These are phyloP conservation scores for Erebia ligea DNA, from an alignment of 2,888 invertebrate genomes.

Conservation along the genomic window DNA sequence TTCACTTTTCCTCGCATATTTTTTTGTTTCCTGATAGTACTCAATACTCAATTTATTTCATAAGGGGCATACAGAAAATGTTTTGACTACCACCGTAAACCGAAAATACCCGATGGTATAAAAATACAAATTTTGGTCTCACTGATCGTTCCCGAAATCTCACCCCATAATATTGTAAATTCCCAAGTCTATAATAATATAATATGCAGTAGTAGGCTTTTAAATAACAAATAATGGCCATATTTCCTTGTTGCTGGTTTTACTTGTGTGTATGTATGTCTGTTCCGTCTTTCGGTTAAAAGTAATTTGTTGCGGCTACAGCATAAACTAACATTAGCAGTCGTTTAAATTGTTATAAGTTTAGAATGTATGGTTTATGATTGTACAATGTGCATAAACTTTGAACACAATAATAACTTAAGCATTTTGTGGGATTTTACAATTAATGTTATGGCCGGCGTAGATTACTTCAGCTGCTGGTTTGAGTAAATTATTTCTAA, in stretches of 20 bases:
- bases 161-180: not conserved
- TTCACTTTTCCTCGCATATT: too few species aligned
- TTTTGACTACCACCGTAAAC: too few species aligned
- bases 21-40: too few species aligned
- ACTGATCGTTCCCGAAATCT: not conserved
- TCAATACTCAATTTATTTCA: too few species aligned
- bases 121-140: not conserved
- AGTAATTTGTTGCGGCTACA: slow-evolving; percentile 20
- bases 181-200: slow-evolving; percentile 12
- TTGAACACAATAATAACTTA: not conserved
- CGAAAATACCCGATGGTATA: not conserved
- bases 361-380: slow-evolving; percentile 15
- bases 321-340: slow-evolving; percentile 22
- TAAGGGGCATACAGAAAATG: too few species aligned
- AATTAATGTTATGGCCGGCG: not conserved
- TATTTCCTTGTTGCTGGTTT: slow-evolving; percentile 14
- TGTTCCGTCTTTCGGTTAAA: slow-evolving; percentile 12
- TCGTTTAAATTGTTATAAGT: slow-evolving; percentile 14
- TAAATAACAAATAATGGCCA: slow-evolving; percentile 24
- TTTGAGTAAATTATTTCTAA: not conserved
- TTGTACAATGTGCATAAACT: not conserved
- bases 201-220: slow-evolving; percentile 15
- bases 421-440: not conserved
- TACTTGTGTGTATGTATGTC: slow-evolving; percentile 4
- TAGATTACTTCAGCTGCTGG: not conserved